Evolutionary conservation across 2,113 vertebrate species (phyloP).

Genomic region (Cyprinodon variegatus): DNA sequence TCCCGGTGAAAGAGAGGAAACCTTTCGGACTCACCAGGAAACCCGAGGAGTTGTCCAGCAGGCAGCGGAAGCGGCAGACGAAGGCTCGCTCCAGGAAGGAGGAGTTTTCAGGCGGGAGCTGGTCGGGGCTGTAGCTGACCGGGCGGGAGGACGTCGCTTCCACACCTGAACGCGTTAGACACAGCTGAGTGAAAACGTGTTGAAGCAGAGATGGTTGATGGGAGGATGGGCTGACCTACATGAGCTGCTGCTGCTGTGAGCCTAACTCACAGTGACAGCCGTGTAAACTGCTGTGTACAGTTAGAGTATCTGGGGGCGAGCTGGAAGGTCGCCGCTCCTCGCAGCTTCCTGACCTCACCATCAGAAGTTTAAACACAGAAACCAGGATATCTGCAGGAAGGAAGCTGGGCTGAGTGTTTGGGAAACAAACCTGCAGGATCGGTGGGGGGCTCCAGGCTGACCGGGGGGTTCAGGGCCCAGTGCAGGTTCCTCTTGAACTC

Average conservation of each 20-base stretch:
- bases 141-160: slow-evolving; percentile 32
- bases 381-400: not conserved
- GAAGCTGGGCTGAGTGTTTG: not conserved
- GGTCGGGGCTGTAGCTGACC: slow-evolving; percentile 61
- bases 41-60: slow-evolving; percentile 83
- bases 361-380: not conserved
- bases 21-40: slow-evolving; percentile 71
- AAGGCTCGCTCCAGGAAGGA: slow-evolving; percentile 84
- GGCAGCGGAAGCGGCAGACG: slow-evolving; percentile 83
- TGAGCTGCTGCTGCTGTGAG: not conserved
- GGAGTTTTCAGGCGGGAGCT: slow-evolving; percentile 81
- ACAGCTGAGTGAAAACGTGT: not conserved
- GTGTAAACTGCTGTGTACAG: slow-evolving; percentile 10
- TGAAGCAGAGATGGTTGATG: not conserved
- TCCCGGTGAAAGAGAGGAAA: not conserved
- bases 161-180: slow-evolving; percentile 17
- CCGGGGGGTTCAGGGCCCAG: slow-evolving; percentile 79
- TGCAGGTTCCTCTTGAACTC: slow-evolving; percentile 84
- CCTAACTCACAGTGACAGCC: slow-evolving; percentile 32
- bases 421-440: slow-evolving; percentile 60
- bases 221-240: not conserved
- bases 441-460: not conserved
- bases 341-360: slow-evolving; percentile 17
- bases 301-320: slow-evolving; percentile 13
- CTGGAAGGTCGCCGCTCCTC: slow-evolving; percentile 61